phyloP scores from a whole-genome alignment of 2,888 invertebrate species.

The Callosobruchus maculatus region DNA sequence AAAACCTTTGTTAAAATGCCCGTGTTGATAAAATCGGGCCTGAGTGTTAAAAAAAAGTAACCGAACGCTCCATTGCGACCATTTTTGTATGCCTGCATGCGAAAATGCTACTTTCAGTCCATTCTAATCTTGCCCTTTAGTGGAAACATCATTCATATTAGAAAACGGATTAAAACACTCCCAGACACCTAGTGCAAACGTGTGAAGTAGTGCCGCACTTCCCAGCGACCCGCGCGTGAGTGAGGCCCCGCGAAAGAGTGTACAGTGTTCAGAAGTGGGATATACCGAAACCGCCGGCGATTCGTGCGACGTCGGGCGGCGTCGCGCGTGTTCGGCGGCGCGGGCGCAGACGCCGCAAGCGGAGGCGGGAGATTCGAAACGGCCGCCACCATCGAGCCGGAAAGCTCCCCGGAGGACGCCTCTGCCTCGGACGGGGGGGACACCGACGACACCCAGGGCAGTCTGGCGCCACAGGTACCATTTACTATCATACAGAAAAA shows the following conservation, averaged over 20 bases:
- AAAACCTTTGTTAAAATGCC: too few relatives aligned
- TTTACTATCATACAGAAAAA: not conserved
- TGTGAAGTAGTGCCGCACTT: conserved; percentile 4
- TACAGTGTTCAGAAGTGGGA: not conserved
- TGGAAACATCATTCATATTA: too few relatives aligned
- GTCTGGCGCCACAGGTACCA: not conserved
- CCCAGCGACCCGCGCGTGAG: conserved; percentile 31
- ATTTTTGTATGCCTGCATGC: too few relatives aligned
- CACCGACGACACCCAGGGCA: conserved; percentile 1
- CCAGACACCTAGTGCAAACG: not conserved
- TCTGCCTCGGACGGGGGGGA: not conserved
- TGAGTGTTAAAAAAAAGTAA: too few relatives aligned
- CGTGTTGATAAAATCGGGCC: too few relatives aligned
- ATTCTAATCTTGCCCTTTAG: too few relatives aligned
- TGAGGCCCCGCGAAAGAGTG: conserved; percentile 29
- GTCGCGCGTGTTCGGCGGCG: not conserved
- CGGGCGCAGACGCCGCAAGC: not conserved
- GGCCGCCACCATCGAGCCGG: not conserved
- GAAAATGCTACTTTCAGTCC: too few relatives aligned
- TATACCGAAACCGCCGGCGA: not conserved
- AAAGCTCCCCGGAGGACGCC: not conserved
- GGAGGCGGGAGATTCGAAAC: not conserved
- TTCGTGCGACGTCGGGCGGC: not conserved
- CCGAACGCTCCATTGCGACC: too few relatives aligned
- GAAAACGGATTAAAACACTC: too few relatives aligned